Evolutionary conservation across 2,113 vertebrate species (phyloP), one percentile per base, ranked within the genome.

Genomic region (Lampris megalopsis): DNA sequence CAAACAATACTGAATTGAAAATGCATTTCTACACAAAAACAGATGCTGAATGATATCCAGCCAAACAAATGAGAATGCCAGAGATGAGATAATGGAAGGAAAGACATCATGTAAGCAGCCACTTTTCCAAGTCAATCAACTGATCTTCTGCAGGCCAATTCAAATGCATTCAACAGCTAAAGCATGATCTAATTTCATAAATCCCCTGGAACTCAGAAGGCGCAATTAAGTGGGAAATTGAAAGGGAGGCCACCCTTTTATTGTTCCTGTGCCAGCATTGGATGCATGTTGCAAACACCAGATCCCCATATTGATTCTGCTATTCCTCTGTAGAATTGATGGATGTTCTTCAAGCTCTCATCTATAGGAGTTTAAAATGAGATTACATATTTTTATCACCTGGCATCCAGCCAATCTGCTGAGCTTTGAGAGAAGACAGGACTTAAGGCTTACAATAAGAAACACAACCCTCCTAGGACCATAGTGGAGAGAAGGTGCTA

Each of bases 361-460:
- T 91, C 89, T 88, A 85, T 86, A 78, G 76, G 70, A 90, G 83
- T 86, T 91, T 89, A 92, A 91, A 92, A 91, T 85, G 78, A 92
- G 83, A 92, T 91, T 89, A 93, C 82, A 80, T 87, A 94, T 92
- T 91, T 92, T 86, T 91, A 89, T 89, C 89, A 88, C 88, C 83
- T 87, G 85, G 89, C 84, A 5, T 45, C 64, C 7, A 41, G 81
- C 88, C 84, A 88, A 84, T 78, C 65, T 78, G 64, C 41, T 9
- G 52, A 75, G 77, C 80, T 83, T 71, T 73, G 65, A 78, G 78
- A 86, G 80, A 75, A 87, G 72, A 88, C 73, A 45, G n/a, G 80
- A 79, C 85, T 73, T 86, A 89, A 90, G 90, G 85, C 89, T 77
- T 73, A 75, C 83, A 72, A 82, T 71, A 73, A 79, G 71, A 87